Conservation (phyloP, 2,113 vertebrate genomes). For the Strigops habroptila region DNA sequence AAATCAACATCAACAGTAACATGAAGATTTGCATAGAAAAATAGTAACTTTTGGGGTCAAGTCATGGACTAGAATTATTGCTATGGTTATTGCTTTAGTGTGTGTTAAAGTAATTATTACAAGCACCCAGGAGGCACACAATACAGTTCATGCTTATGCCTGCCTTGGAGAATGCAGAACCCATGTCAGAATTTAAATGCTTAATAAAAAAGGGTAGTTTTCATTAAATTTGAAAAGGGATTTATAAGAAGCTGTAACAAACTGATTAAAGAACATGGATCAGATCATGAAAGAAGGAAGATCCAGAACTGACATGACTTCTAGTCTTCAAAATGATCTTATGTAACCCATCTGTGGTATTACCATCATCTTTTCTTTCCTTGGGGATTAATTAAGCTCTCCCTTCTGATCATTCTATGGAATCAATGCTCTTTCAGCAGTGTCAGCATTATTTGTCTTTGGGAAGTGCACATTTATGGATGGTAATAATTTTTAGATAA, state of each 20-base stretch:
- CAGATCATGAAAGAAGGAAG: not conserved
- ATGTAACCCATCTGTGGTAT: not conserved
- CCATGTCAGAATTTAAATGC: not conserved
- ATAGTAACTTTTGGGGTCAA: not conserved
- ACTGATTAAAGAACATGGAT: not conserved
- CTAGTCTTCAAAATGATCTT: not conserved
- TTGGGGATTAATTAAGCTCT: constrained; percentile 25
- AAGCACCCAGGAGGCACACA: not conserved
- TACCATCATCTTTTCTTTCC: not conserved
- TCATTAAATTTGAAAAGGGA: constrained; percentile 11
- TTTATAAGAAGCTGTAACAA: constrained; percentile 13
- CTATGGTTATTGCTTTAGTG: not conserved
- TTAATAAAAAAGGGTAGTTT: not conserved
- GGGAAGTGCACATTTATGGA: not conserved
- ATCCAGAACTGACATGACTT: not conserved
- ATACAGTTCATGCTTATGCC: not conserved
- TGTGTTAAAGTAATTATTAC: not conserved
- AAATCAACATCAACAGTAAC: not conserved
- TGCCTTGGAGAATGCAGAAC: not conserved
- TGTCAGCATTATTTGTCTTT: constrained; percentile 21
- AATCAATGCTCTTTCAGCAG: not conserved
- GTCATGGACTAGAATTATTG: not conserved
- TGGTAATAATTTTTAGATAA: not conserved
- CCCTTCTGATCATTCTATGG: constrained; percentile 8
- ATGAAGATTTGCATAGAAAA: not conserved